These are phyloP conservation scores for Tyrannus savana DNA, from an alignment of 2,113 vertebrate genomes.

Conservation along the genomic window DNA sequence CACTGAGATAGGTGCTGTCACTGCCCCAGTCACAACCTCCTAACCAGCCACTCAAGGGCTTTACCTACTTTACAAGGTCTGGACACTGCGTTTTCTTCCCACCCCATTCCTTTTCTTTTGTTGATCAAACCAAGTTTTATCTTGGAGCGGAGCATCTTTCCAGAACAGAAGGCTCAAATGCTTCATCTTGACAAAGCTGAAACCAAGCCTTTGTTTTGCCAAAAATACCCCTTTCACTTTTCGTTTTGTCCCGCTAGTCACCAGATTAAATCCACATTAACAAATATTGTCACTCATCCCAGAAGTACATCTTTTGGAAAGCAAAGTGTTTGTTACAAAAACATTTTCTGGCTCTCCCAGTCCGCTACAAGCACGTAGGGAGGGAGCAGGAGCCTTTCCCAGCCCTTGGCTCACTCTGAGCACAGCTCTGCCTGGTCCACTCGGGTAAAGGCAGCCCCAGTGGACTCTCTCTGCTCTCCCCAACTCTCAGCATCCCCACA, in stretches of 20 bases:
- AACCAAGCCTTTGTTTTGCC: constrained; percentile 34
- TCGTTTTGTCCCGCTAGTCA: neutral
- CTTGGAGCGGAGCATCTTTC: neutral
- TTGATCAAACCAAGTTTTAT: neutral
- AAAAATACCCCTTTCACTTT: constrained; percentile 45
- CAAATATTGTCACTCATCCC: constrained; percentile 40
- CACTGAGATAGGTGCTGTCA: neutral
- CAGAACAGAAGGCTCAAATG: constrained; percentile 42
- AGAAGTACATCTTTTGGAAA: neutral
- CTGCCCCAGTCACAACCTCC: neutral
- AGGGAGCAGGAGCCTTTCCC: neutral
- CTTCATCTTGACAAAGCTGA: constrained; percentile 7
- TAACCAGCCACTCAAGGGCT: neutral
- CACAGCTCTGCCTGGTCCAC: fast-evolving
- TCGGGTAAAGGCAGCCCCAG: neutral
- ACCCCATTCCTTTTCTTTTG: neutral
- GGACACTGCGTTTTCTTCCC: neutral
- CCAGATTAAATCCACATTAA: constrained; percentile 43
- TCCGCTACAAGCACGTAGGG: fast-evolving
- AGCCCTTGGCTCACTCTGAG: neutral
- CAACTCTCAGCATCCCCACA: fast-evolving
- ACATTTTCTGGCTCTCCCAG: neutral
- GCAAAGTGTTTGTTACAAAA: neutral
- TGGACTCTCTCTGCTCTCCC: neutral
- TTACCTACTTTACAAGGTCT: neutral